phyloP scores from a whole-genome alignment of 1,140 invertebrate species.

The Charaxes varanes region DNA sequence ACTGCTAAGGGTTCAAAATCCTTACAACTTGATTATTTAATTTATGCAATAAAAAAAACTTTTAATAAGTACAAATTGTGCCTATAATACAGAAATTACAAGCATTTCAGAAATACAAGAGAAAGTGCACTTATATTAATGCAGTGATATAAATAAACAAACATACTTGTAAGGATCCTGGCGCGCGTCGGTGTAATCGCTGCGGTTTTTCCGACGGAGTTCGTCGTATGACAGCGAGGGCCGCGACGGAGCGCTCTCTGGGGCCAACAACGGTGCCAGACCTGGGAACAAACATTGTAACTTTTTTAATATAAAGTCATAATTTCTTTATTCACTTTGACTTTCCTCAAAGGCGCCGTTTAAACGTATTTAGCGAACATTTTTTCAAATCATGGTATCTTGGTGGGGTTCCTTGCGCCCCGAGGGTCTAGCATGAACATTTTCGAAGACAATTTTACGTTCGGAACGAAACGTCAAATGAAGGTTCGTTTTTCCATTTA shows the following conservation, averaged over 20 bases:
- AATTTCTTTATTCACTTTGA: neutral
- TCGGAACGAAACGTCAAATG: too few species aligned
- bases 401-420: too few species aligned
- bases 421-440: too few species aligned
- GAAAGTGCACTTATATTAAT: too few species aligned
- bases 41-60: neutral
- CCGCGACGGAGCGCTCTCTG: conserved; percentile 10
- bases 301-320: neutral
- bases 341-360: too few species aligned
- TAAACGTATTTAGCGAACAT: too few species aligned
- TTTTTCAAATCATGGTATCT: too few species aligned
- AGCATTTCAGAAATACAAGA: too few species aligned
- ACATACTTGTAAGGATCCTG: conserved; percentile 52
- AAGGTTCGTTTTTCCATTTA: too few species aligned
- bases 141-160: too few species aligned
- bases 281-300: neutral
- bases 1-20: neutral
- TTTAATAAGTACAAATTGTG: neutral
- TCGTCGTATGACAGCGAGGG: conserved; percentile 47
- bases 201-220: conserved; percentile 44
- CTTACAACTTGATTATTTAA: too few species aligned
- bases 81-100: neutral
- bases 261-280: neutral
- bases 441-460: too few species aligned
- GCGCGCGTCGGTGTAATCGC: conserved; percentile 34